Conservation (phyloP, 1,140 invertebrate species). For the Homalodisca vitripennis region DNA sequence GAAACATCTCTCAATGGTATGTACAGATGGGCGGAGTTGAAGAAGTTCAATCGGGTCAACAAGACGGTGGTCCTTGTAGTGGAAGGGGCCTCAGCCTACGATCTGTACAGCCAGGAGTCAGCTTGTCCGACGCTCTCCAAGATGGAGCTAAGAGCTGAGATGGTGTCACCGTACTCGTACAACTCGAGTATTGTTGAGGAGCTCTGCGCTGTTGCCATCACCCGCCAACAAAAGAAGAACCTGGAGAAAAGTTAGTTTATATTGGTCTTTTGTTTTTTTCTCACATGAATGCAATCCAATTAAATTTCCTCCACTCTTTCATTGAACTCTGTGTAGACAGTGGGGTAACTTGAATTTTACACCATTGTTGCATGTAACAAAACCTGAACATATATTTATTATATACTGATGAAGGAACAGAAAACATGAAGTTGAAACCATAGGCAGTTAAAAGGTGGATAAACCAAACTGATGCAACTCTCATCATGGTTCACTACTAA, state of each 20-base stretch:
- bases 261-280: too few relatives aligned
- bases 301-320: too few relatives aligned
- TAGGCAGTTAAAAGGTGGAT: too few relatives aligned
- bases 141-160: slow-evolving; percentile 66
- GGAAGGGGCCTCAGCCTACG: slow-evolving; percentile 71
- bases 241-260: slow-evolving; percentile 54
- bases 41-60: slow-evolving; percentile 66
- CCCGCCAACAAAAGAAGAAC: slow-evolving; percentile 61
- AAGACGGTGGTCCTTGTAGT: slow-evolving; percentile 73
- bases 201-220: slow-evolving; percentile 71
- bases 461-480: too few relatives aligned
- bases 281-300: too few relatives aligned
- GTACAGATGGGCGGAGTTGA: slow-evolving; percentile 70
- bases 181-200: slow-evolving; percentile 72
- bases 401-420: too few relatives aligned
- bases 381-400: too few relatives aligned
- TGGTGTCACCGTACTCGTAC: slow-evolving; percentile 69
- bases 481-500: too few relatives aligned
- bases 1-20: background rate
- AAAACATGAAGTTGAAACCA: too few relatives aligned
- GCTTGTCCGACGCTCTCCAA: slow-evolving; percentile 58
- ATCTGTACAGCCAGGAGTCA: slow-evolving; percentile 66
- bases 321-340: too few relatives aligned
- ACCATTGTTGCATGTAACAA: too few relatives aligned
- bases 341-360: too few relatives aligned